Evolutionary conservation across 2,113 vertebrate species (phyloP).

Genomic region (Tenebrosternarchus preto): DNA sequence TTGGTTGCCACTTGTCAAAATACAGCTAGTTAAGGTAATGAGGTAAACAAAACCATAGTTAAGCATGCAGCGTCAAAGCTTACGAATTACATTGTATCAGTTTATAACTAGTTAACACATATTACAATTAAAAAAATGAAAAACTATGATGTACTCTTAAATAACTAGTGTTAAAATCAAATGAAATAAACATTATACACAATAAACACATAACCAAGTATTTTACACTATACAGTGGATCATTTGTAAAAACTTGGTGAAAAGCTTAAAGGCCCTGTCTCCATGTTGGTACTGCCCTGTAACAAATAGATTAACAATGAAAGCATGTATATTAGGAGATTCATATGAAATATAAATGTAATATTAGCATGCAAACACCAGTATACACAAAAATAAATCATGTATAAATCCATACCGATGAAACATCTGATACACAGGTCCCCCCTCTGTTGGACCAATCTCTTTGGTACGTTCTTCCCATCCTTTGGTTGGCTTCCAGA

Average conservation of each 20-base stretch:
- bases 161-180: neutral
- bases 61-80: no score
- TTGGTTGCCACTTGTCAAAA: neutral
- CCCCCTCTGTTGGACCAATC: slow-evolving; percentile 62
- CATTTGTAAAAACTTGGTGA: neutral
- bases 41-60: no score
- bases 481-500: slow-evolving; percentile 74
- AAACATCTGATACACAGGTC: slow-evolving; percentile 65
- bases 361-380: neutral
- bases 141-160: neutral
- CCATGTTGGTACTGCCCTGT: slow-evolving; percentile 82
- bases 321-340: slow-evolving; percentile 2
- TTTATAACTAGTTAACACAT: neutral
- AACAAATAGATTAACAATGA: slow-evolving; percentile 49
- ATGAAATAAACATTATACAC: slow-evolving; percentile 8
- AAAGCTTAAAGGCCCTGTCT: slow-evolving; percentile 76
- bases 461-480: slow-evolving; percentile 76
- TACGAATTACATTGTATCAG: neutral
- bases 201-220: neutral
- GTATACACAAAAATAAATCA: neutral
- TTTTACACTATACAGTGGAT: neutral
- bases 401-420: slow-evolving; percentile 72
- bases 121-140: neutral
- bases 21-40: no score
- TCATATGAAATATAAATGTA: neutral